A percentile compares a stretch with the other conserved stretches of the same genome.
Conservation (phyloP, 2,797 vertebrate genomes). For the Podarcis lilfordi region DNA sequence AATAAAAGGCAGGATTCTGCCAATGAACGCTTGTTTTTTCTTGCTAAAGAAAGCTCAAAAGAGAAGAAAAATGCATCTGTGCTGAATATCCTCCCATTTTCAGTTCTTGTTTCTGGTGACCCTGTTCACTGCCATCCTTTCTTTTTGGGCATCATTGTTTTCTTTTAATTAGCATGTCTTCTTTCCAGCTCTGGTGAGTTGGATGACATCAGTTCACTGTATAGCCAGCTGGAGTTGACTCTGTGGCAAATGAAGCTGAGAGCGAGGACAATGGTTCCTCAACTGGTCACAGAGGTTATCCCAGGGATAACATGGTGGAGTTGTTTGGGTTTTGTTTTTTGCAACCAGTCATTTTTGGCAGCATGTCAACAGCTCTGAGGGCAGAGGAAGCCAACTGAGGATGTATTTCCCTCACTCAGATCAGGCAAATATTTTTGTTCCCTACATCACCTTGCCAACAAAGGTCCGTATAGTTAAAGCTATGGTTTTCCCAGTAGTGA, state of each 20-base stretch:
- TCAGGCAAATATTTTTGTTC: no score
- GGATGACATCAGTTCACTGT: no score
- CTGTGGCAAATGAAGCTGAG: no score
- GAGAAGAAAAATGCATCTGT: not conserved
- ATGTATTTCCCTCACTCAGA: no score
- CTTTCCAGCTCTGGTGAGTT: not conserved
- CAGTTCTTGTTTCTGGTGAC: not conserved
- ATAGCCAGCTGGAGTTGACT: no score
- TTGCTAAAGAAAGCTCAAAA: not conserved
- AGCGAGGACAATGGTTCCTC: no score
- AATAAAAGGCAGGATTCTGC: conserved; percentile 34
- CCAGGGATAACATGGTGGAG: not conserved
- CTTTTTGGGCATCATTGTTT: not conserved
- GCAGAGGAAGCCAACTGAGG: not conserved
- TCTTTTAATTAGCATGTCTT: not conserved
- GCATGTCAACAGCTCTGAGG: not conserved
- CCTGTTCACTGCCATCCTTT: not conserved
- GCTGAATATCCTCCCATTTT: not conserved
- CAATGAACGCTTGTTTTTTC: not conserved
- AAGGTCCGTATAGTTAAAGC: no score
- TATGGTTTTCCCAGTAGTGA: no score
- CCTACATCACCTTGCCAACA: no score
- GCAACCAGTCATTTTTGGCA: not conserved
- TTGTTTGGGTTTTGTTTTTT: no score
- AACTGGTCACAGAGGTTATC: not conserved